A percentile compares a stretch with the other conserved stretches of the same genome.
These are phyloP conservation scores for Callocephalon fimbriatum DNA, from an alignment of 2,113 vertebrate genomes.

Conservation along the genomic window DNA sequence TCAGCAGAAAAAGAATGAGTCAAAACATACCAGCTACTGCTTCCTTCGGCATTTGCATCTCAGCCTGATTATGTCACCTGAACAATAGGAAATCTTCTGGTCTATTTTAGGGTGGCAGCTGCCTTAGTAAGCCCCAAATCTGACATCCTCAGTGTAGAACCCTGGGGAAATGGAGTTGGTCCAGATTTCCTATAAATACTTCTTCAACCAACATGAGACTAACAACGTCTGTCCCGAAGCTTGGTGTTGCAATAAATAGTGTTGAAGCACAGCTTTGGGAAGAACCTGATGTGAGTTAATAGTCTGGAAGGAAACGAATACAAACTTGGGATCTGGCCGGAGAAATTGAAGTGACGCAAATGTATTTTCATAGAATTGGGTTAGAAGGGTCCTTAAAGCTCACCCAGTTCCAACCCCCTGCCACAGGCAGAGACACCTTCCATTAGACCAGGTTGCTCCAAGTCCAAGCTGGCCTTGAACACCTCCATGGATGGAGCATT, in stretches of 20 bases:
- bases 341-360: neutral
- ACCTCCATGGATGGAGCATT: neutral
- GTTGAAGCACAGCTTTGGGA: neutral
- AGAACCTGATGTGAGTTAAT: neutral
- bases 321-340: neutral
- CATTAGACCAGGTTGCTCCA: neutral
- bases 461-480: neutral
- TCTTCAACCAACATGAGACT: neutral
- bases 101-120: conserved; percentile 8
- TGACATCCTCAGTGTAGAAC: neutral
- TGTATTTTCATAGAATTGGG: neutral
- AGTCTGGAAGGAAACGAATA: neutral
- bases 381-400: neutral
- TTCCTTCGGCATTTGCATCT: neutral
- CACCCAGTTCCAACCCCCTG: neutral
- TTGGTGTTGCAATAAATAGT: neutral
- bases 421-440: neutral
- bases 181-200: neutral
- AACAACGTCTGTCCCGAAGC: neutral
- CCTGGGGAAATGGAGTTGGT: neutral
- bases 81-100: conserved; percentile 1
- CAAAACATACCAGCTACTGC: neutral
- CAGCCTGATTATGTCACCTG: conserved; percentile 45
- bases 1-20: neutral
- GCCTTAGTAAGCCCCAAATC: neutral